These are phyloP conservation scores for Camelus bactrianus DNA, from an alignment of 2,113 vertebrate species.

Conservation along the genomic window DNA sequence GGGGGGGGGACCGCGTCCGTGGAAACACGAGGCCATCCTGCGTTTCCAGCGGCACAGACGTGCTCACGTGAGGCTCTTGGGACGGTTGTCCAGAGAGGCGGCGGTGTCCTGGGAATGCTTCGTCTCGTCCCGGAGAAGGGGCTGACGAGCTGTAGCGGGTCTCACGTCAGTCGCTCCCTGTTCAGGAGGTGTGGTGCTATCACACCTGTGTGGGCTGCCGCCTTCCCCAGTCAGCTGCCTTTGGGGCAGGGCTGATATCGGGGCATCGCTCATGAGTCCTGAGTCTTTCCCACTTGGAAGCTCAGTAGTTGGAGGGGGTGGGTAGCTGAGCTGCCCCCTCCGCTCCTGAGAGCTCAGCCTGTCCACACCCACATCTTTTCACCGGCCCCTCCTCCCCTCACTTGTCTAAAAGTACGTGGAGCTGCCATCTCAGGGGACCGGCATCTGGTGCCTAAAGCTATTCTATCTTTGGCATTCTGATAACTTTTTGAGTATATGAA, in stretches of 20 bases:
- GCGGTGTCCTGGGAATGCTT: not conserved
- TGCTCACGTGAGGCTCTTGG: rapidly evolving
- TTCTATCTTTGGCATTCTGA: not conserved
- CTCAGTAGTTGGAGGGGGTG: not conserved
- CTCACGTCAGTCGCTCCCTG: rapidly evolving
- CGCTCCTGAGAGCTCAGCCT: rapidly evolving
- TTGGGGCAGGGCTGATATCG: rapidly evolving
- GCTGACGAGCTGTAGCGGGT: not conserved
- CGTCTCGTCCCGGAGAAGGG: rapidly evolving
- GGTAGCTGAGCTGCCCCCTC: no score
- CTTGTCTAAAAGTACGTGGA: not conserved
- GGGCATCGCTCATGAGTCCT: rapidly evolving
- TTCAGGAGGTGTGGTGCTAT: rapidly evolving
- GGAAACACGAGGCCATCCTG: not conserved
- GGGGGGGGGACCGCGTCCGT: not conserved
- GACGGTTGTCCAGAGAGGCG: not conserved
- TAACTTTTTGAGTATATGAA: not conserved
- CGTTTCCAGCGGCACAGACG: rapidly evolving
- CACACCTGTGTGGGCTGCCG: not conserved
- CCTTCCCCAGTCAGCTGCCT: no score
- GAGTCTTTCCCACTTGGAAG: not conserved
- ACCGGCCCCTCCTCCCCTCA: rapidly evolving
- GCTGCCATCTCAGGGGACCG: not conserved
- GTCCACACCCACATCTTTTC: not conserved
- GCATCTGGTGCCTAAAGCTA: not conserved